Base-by-base conservation (phyloP, 2,113 vertebrate species). In the Pelusios castaneus region DNA sequence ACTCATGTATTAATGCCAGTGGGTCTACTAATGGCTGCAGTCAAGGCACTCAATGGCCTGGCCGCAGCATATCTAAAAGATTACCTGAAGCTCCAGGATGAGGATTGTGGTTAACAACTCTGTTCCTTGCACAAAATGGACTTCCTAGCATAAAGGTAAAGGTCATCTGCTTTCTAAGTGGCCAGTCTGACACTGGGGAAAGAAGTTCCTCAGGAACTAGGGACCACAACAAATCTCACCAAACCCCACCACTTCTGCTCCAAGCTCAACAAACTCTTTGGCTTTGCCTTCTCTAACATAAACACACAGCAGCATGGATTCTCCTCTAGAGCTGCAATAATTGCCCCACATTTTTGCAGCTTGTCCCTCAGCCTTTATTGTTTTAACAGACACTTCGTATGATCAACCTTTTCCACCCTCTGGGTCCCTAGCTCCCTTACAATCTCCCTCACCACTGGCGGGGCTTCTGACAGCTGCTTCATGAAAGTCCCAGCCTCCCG, bases 191-290 rank as follows among this genome's bases (percentile, higher is more conserved):
- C 85, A 87, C 0, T 3, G 47, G 55, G 24, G 24, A 11, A 8
- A 6, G 49, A 90, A 6, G 4, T 8, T 27, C 9, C 0, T 5
- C n/a, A 31, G 51, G 80, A 87, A 9, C 12, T 9, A 3, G 0
- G 1, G 13, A 80, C 29, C 45, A 24, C 2, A 3, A 31, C n/a
- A 73, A 88, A 54, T 16, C 8, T 10, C 24, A 82, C 3, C 10
- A 47, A 47, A 47, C 47, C 47, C 47, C 47, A 47, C 47, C 47
- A 16, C 4, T 38, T 91, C 58, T 88, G n/a, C 10, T 45, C 29
- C 1, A 89, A 81, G 31, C 3, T 85, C 89, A 6, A 1, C 24
- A 83, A 16, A 0, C 5, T 87, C 34, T 11, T 58, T n/a, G 91
- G 49, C 84, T 2, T 79, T 80, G 1, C 21, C 75, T 89, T 89